Evolutionary conservation across 2,888 invertebrate species (phyloP).

Genomic region (Cosmia pyralina): DNA sequence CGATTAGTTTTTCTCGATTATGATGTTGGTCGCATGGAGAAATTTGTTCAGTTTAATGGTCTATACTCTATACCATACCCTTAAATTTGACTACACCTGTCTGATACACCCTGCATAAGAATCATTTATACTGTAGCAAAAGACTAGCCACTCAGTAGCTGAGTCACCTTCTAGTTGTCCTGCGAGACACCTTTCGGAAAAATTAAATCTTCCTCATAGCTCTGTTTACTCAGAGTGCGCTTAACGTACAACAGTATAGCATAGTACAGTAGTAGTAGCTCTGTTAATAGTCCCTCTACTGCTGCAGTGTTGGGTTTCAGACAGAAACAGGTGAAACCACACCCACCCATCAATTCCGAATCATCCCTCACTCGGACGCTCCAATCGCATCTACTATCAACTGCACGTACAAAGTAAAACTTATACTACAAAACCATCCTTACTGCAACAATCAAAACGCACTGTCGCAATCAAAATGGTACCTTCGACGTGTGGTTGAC

Average conservation of each 20-base stretch:
- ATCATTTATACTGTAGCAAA: not conserved
- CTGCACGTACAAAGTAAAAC: not conserved
- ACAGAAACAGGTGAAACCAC: not conserved
- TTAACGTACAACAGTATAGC: not conserved
- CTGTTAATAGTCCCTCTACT: not conserved
- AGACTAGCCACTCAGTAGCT: not conserved
- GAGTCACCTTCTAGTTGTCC: too few relatives aligned
- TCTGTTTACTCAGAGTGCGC: too few relatives aligned
- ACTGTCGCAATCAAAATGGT: not conserved
- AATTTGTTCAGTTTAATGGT: too few relatives aligned
- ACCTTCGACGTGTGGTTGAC: not conserved
- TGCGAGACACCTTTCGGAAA: too few relatives aligned
- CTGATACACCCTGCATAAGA: too few relatives aligned
- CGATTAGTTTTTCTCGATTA: too few relatives aligned
- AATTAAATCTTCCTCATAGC: not conserved
- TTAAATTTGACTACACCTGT: too few relatives aligned
- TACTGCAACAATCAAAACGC: not conserved
- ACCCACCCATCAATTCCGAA: conserved; percentile 21
- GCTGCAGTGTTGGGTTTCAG: not conserved
- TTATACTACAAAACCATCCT: not conserved
- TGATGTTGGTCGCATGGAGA: too few relatives aligned
- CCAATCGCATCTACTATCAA: conserved; percentile 35
- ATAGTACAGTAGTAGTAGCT: too few relatives aligned
- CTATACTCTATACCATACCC: too few relatives aligned
- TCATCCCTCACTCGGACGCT: conserved; percentile 29